These are phyloP conservation scores for Lacanobia wlatinum DNA, from an alignment of 2,888 invertebrate species.

Conservation along the genomic window DNA sequence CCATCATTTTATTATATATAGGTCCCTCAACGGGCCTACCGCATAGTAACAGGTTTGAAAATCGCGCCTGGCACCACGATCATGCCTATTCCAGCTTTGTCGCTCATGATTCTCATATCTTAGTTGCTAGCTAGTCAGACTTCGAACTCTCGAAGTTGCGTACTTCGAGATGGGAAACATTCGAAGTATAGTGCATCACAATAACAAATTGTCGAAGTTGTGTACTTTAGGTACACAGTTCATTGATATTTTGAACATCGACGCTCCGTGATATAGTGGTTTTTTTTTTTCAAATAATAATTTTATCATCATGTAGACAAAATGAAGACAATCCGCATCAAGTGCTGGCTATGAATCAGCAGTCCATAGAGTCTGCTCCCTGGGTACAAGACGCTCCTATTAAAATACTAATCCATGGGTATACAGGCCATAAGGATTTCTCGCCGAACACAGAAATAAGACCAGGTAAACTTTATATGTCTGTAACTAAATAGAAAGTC, in stretches of 20 bases:
- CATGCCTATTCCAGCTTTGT: no score
- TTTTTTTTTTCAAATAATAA: neutral
- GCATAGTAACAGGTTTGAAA: no score
- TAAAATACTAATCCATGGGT: conserved; percentile 92
- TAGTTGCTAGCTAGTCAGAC: no score
- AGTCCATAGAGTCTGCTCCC: conserved; percentile 82
- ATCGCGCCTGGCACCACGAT: no score
- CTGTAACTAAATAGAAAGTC: neutral
- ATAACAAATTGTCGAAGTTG: neutral
- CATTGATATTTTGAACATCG: neutral
- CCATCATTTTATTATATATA: no score
- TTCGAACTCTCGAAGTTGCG: no score
- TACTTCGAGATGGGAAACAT: no score
- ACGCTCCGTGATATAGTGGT: neutral
- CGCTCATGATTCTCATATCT: no score
- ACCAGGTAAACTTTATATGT: conserved; percentile 82
- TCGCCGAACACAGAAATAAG: conserved; percentile 91
- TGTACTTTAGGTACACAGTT: neutral
- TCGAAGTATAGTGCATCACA: neutral
- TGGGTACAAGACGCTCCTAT: conserved; percentile 87
- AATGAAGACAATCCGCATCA: conserved; percentile 85
- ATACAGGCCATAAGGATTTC: conserved; percentile 91
- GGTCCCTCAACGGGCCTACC: no score
- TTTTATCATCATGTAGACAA: conserved; percentile 71
- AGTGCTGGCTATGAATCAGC: conserved; percentile 78